Evolutionary conservation across 2,888 invertebrate species (phyloP).

Genomic region (Parascotia fuliginaria): DNA sequence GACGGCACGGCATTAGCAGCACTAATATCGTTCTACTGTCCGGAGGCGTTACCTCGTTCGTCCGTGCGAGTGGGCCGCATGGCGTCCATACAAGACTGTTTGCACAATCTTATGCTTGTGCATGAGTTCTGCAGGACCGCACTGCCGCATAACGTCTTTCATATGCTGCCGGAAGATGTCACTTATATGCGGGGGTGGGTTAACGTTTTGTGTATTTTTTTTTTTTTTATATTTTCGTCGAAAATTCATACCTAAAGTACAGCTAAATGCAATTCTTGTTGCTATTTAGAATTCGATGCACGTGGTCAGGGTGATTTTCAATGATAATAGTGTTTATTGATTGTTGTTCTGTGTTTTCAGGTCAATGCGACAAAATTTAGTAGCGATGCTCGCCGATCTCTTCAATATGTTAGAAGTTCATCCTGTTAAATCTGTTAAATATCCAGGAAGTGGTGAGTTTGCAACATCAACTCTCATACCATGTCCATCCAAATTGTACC

Average conservation of each 20-base stretch:
- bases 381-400: slow-evolving; percentile 96
- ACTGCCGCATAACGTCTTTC: slow-evolving; percentile 95
- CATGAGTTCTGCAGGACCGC: slow-evolving; percentile 94
- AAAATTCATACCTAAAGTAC: too few species aligned
- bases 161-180: slow-evolving; percentile 97
- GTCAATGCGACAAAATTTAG: slow-evolving; percentile 95
- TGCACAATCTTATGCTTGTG: slow-evolving; percentile 96
- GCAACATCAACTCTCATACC: slow-evolving; percentile 24
- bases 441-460: slow-evolving; percentile 89
- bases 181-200: slow-evolving; percentile 95
- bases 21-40: slow-evolving; percentile 95
- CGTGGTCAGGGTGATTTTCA: too few species aligned
- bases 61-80: slow-evolving; percentile 85
- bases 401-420: slow-evolving; percentile 97
- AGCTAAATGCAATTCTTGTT: too few species aligned
- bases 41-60: slow-evolving; percentile 80
- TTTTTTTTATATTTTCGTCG: too few species aligned
- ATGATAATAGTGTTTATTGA: neutral
- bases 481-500: slow-evolving; percentile 31
- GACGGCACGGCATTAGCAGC: slow-evolving; percentile 96
- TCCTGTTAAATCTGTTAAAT: slow-evolving; percentile 94
- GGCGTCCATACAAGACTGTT: slow-evolving; percentile 94
- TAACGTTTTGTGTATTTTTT: too few species aligned
- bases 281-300: too few species aligned
- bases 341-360: slow-evolving; percentile 76